These are phyloP conservation scores for Phataginus tetradactyla DNA, from an alignment of 2,797 vertebrate genomes.

Conservation along the genomic window DNA sequence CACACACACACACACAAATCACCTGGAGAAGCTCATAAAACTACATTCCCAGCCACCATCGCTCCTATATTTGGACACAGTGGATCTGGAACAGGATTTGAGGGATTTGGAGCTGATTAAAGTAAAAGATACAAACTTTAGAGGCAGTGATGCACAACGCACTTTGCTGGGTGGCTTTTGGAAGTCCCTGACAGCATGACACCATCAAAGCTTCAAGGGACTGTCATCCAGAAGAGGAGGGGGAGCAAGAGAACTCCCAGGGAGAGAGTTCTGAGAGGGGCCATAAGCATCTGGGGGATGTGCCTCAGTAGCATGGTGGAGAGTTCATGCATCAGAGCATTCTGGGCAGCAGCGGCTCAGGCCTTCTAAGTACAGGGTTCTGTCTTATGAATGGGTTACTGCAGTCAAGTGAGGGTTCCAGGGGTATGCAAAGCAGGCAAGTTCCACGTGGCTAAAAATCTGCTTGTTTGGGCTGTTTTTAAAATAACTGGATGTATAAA, in stretches of 20 bases:
- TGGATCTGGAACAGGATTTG: background rate
- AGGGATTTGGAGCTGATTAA: background rate
- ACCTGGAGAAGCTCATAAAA: background rate
- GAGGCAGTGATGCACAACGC: background rate
- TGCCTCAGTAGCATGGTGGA: background rate
- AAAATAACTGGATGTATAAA: slow-evolving; percentile 29
- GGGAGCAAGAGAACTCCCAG: background rate
- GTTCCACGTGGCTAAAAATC: background rate
- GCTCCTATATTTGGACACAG: background rate
- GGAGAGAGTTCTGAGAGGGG: background rate
- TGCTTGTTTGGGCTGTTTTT: slow-evolving; percentile 1
- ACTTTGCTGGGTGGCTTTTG: background rate
- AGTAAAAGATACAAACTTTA: background rate
- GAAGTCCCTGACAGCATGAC: background rate
- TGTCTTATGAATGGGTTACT: background rate
- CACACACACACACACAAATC: background rate
- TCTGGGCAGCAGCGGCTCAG: background rate
- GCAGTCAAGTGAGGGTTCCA: background rate
- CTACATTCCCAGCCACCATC: background rate
- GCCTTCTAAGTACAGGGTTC: background rate
- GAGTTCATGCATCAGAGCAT: background rate
- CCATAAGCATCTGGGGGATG: no score
- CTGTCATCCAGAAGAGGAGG: background rate
- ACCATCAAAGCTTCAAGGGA: background rate
- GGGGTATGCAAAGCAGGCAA: background rate